Percentiles rank a stretch among this genome's conserved stretches.
These are phyloP conservation scores for Gambusia yucatana DNA, from an alignment of 2,797 vertebrate genomes.

Conservation along the genomic window DNA sequence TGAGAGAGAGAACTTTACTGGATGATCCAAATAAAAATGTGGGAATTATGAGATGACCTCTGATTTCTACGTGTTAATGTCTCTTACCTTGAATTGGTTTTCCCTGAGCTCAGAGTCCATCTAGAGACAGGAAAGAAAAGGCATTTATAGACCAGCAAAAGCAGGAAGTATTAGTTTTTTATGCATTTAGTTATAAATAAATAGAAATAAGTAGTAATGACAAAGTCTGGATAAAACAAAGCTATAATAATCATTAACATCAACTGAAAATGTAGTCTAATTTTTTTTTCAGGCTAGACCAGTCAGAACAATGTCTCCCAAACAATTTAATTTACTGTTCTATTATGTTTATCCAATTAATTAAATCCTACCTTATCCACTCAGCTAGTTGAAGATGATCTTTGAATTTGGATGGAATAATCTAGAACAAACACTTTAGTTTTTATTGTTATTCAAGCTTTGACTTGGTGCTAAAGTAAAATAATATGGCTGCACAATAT, in stretches of 20 bases:
- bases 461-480: not conserved
- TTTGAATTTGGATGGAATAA: not conserved
- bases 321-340: not conserved
- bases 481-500: not conserved
- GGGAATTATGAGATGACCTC: not conserved
- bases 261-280: not conserved
- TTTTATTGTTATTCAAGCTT: not conserved
- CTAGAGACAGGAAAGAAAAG: not conserved
- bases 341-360: not conserved
- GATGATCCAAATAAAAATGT: not conserved
- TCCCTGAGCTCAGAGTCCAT: not conserved
- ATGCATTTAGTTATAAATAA: not conserved
- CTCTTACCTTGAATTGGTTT: not conserved
- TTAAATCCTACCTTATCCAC: not conserved
- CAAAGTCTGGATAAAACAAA: not conserved
- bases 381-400: not conserved
- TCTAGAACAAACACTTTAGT: not conserved
- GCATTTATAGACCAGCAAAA: not conserved
- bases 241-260: not conserved
- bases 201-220: not conserved
- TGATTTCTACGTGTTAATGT: not conserved
- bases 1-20: not conserved
- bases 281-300: not conserved
- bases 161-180: not conserved
- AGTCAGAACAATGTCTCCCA: not conserved